Conservation (phyloP, 2,797 vertebrate genomes). For the Notolepis coatsorum region DNA sequence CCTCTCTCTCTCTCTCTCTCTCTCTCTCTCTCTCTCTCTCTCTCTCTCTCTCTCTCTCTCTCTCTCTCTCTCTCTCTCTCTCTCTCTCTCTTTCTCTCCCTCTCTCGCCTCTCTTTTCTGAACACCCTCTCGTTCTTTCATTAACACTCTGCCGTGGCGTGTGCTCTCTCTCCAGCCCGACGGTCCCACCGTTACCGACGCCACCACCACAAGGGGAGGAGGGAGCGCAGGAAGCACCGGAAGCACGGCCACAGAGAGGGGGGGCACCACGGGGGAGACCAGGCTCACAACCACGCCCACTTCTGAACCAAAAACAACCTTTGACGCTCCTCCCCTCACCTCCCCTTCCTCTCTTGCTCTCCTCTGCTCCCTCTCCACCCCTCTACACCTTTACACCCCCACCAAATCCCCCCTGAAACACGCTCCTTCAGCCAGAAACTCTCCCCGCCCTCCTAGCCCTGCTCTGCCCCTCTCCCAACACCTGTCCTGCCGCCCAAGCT, state of each 20-base stretch:
- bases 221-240: slow-evolving; percentile 92
- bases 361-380: neutral
- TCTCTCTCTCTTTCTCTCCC: neutral
- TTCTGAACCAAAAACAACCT: slow-evolving; percentile 80
- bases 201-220: slow-evolving; percentile 89
- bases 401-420: slow-evolving; percentile 9
- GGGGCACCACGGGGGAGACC: slow-evolving; percentile 71
- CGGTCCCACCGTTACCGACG: slow-evolving; percentile 90
- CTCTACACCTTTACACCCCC: too few relatives aligned
- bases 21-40: neutral
- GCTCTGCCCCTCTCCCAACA: slow-evolving; percentile 27
- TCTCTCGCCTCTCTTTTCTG: neutral
- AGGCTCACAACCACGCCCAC: slow-evolving; percentile 69
- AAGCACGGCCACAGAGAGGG: slow-evolving; percentile 79
- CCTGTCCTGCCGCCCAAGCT: too few relatives aligned
- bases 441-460: slow-evolving; percentile 17
- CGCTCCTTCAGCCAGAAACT: neutral
- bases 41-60: neutral
- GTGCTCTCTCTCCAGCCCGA: slow-evolving; percentile 76
- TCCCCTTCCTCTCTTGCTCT: slow-evolving; percentile 2
- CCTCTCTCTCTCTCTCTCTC: slow-evolving; percentile 23
- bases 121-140: neutral
- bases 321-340: slow-evolving; percentile 2
- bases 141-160: neutral
- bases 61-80: neutral